A percentile compares a stretch with the other conserved stretches of the same genome.
Conservation (phyloP, 2,113 vertebrate genomes). For the Sitta europaea region DNA sequence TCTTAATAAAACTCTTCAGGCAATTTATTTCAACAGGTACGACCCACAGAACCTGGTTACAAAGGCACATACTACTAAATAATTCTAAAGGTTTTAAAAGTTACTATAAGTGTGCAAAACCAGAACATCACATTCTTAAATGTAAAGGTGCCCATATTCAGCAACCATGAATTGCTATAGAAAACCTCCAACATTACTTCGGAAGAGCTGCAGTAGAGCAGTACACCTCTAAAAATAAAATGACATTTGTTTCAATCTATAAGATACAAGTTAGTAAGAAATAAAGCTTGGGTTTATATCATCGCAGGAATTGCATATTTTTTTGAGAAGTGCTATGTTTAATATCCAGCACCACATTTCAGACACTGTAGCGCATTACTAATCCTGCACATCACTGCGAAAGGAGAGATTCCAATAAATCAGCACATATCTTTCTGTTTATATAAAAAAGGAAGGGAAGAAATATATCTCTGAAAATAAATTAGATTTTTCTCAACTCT, state of each 20-base stretch:
- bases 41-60: not conserved
- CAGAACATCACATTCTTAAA: not conserved
- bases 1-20: not conserved
- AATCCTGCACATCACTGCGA: not conserved
- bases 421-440: not conserved
- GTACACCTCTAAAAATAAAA: slow-evolving; percentile 15
- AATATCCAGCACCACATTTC: not conserved
- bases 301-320: not conserved
- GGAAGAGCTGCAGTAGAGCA: not conserved
- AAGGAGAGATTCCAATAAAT: not conserved
- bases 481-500: not conserved
- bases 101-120: not conserved
- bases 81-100: not conserved
- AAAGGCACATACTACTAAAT: not conserved
- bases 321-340: not conserved
- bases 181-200: not conserved
- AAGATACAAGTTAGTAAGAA: not conserved
- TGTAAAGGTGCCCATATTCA: not conserved
- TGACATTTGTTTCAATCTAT: not conserved
- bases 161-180: not conserved
- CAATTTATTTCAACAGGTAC: not conserved
- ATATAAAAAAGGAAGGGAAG: not conserved
- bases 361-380: not conserved
- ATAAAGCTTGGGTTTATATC: not conserved
- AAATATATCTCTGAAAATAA: not conserved